A percentile compares a stretch with the other conserved stretches of the same genome.
These are phyloP conservation scores for Sebastes schlegelii DNA, from an alignment of 2,113 vertebrate species.

Conservation along the genomic window DNA sequence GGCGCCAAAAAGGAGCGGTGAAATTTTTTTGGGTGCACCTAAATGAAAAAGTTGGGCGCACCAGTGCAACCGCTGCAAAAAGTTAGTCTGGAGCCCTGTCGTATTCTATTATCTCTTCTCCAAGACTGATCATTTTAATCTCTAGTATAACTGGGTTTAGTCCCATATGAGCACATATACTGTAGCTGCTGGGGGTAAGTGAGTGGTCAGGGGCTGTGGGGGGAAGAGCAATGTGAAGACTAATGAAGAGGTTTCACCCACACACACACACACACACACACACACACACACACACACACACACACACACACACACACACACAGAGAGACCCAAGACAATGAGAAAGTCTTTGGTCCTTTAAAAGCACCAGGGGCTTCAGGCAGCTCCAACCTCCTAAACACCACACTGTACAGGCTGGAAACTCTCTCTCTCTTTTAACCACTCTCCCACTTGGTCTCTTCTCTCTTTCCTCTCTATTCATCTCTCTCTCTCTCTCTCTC, in stretches of 20 bases:
- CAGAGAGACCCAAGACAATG: slow-evolving; percentile 66
- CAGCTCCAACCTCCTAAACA: slow-evolving; percentile 60
- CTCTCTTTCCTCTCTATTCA: slow-evolving; percentile 46
- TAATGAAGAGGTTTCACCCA: slow-evolving; percentile 67
- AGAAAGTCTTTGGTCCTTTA: slow-evolving; percentile 63
- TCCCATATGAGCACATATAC: slow-evolving; percentile 57
- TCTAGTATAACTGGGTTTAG: slow-evolving; percentile 72
- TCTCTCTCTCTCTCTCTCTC: slow-evolving; percentile 32
- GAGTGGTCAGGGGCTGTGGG: slow-evolving; percentile 62
- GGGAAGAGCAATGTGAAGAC: slow-evolving; percentile 54
- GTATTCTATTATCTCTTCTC: slow-evolving; percentile 63
- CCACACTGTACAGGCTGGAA: slow-evolving; percentile 33
- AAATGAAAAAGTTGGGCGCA: no score
- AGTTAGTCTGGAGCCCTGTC: no score
- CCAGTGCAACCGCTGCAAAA: no score
- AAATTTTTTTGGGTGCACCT: no score
- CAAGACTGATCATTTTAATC: slow-evolving; percentile 80
- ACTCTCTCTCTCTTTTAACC: slow-evolving; percentile 30
- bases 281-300: slow-evolving; percentile 26
- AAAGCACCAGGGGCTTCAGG: slow-evolving; percentile 67
- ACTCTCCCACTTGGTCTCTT: slow-evolving; percentile 10
- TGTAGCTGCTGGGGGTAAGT: slow-evolving; percentile 62
- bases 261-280: slow-evolving; percentile 31
- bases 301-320: slow-evolving; percentile 2
- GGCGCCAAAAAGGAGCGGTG: no score